Evolutionary conservation across 2,113 vertebrate genomes (phyloP), one percentile per base, ranked within the genome.

Genomic region (Notiomystis cincta): DNA sequence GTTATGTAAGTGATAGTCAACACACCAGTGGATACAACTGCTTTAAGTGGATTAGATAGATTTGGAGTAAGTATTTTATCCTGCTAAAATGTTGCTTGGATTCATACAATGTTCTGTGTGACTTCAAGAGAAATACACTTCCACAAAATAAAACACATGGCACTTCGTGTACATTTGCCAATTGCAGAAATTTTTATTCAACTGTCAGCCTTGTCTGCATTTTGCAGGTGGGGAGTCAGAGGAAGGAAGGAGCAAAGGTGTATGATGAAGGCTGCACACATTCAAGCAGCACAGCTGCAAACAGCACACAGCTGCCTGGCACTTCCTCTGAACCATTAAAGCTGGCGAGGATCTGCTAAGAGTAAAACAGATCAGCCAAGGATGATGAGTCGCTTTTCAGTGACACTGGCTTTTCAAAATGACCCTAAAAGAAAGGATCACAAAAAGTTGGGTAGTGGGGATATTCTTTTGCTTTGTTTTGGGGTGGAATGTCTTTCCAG

Each of bases 11-110:
- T 22, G 53, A 81, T 37, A 73, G 27, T 47, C 67, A 80, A 66
- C 54, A 93, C n/a, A 96, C 7, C 27, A 78, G 51, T 21, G 18
- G 37, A 65, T 56, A 89, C 1, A 2, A 87, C 19, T 82, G 42
- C n/a, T 84, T 89, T 85, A 89, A 83, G 88, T 94, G 60, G 64
- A 93, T 96, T 92, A 87, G 16, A 87, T 10, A 61, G 61, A 95
- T 84, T 93, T 85, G 64, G n/a, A 71, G 6, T 21, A 17, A 90
- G 13, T n/a, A 10, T 77, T 94, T 91, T 66, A 70, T 70, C 93
- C 62, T 73, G 77, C 64, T 93, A 44, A 82, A 84, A 81, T 30
- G 22, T 18, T 73, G 27, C 47, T 37, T 76, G 23, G 48, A 67
- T 82, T 95, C 42, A 58, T 38, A 72, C 72, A 90, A 82, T 13